phyloP scores from a whole-genome alignment of 2,888 invertebrate genomes.

The Pycnomerus fuliginosus region DNA sequence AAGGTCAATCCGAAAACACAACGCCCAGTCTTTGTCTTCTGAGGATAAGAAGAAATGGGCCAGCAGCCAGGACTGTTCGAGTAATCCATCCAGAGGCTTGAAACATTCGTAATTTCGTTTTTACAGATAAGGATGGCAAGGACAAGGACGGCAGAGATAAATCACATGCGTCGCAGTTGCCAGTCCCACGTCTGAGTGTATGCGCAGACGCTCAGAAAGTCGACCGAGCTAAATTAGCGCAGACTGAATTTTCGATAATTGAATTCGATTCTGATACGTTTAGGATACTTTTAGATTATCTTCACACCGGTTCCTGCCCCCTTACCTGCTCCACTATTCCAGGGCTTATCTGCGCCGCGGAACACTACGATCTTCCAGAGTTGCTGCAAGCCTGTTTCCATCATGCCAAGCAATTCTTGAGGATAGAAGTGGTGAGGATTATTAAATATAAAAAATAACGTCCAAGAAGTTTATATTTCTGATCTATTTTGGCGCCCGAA shows the following conservation, averaged over 20 bases:
- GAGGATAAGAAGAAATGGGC: slow-evolving; percentile 92
- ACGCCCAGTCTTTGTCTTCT: slow-evolving; percentile 77
- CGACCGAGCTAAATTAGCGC: slow-evolving; percentile 85
- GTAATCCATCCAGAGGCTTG: slow-evolving; percentile 57
- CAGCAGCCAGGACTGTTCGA: slow-evolving; percentile 84
- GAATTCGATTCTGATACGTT: slow-evolving; percentile 95
- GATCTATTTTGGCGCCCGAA: too few relatives aligned
- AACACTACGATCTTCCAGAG: slow-evolving; percentile 92
- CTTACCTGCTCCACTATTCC: slow-evolving; percentile 90
- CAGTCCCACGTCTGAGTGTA: slow-evolving; percentile 84
- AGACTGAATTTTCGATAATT: slow-evolving; percentile 93
- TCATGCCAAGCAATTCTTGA: slow-evolving; percentile 89
- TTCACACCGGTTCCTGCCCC: slow-evolving; percentile 91
- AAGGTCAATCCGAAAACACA: slow-evolving; percentile 80
- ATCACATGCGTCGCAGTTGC: slow-evolving; percentile 68
- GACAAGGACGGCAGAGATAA: slow-evolving; percentile 80
- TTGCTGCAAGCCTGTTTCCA: slow-evolving; percentile 92
- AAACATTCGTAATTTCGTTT: slow-evolving; percentile 8
- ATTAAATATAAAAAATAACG: not conserved
- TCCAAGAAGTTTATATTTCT: not conserved
- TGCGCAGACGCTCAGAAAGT: slow-evolving; percentile 95
- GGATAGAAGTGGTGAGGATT: slow-evolving; percentile 79
- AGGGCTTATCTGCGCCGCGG: slow-evolving; percentile 90
- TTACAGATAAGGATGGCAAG: slow-evolving; percentile 76
- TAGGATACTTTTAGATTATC: slow-evolving; percentile 84